Evolutionary conservation across 2,797 vertebrate genomes (phyloP), one percentile per base, ranked within the genome.

Genomic region (Kryptopterus vitreolus): DNA sequence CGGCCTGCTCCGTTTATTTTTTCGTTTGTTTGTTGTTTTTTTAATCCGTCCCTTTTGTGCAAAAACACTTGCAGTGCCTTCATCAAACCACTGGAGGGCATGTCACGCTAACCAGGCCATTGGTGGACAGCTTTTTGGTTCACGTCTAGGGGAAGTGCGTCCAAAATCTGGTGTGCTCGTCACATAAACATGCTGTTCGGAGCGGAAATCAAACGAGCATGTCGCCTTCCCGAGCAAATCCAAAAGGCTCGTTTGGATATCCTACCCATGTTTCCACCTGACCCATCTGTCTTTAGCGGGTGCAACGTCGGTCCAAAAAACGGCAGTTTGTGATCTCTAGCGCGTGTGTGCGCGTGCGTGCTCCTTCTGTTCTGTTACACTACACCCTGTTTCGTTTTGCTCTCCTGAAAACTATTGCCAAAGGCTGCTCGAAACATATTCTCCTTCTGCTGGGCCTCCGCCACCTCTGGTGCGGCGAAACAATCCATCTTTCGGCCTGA

Each of bases 71-170:
- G 80, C 72, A 81, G 53, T 83, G 22, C 18, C 26, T 57, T 50
- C 77, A 7, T 71, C 59, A 31, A 77, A 61, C 92, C 94, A 93
- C 93, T 94, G 90, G 94, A 92, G 91, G 94, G 94, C 93, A 90
- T 91, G 93, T 91, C 83, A 88, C 91, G 90, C 91, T 89, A 89
- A 89, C 91, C 84, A 70, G 90, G 90, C 80, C 85, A 80, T 81
- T 76, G 46, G 33, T 43, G 72, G 43, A 63, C 74, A 86, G 76
- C 61, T 83, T 52, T 52, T 29, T 76, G n/a, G 46, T 29, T 80
- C 80, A 79, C 72, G 82, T 52, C 88, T 88, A 87, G 26, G 85
- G 85, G 86, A 90, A 83, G 86, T 87, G 87, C 87, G 90, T 92
- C 92, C 89, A 91, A 93, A 92, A 89, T 74, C 16, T 18, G n/a